Conservation (phyloP, 23 tunicate genomes). For the Ciona savignyi region DNA sequence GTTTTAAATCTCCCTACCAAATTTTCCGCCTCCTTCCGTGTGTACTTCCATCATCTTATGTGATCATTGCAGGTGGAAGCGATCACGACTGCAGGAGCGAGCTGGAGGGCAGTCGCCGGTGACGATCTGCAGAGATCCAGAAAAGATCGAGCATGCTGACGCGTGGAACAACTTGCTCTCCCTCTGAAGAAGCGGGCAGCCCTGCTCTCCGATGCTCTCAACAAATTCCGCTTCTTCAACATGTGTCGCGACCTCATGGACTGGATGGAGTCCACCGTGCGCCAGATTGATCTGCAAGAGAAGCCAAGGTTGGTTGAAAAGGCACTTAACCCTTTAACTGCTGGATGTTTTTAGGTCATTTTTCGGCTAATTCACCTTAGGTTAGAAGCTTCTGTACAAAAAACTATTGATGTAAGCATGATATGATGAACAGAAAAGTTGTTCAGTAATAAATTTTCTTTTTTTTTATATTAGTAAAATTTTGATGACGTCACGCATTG, state of each 20-base stretch:
- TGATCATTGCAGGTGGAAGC: slow-evolving; percentile 51
- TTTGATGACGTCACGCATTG: too few species aligned
- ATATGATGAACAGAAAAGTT: too few species aligned
- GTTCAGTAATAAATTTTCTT: too few species aligned
- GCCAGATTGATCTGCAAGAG: slow-evolving; percentile 86
- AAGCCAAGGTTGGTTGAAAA: slow-evolving; percentile 85
- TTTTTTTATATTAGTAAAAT: too few species aligned
- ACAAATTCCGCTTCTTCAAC: slow-evolving; percentile 66
- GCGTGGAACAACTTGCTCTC: slow-evolving; percentile 67
- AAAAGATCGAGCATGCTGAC: slow-evolving; percentile 17
- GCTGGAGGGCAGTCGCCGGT: slow-evolving; percentile 45
- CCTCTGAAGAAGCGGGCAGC: slow-evolving; percentile 53
- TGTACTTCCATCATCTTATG: too few species aligned
- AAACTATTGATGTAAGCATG: too few species aligned
- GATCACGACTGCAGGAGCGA: slow-evolving; percentile 18
- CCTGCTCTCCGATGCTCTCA: slow-evolving; percentile 65
- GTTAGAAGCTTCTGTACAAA: too few species aligned
- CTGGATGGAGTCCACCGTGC: slow-evolving; percentile 66
- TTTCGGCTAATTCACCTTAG: too few species aligned
- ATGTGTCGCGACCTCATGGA: slow-evolving; percentile 72
- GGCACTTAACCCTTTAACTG: too few species aligned
- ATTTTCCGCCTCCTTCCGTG: too few species aligned
- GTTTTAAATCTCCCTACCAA: too few species aligned
- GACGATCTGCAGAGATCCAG: slow-evolving; percentile 41
- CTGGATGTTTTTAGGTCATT: too few species aligned